Evolutionary conservation across 1,140 invertebrate species (phyloP).

Genomic region (Drepana arcuata): DNA sequence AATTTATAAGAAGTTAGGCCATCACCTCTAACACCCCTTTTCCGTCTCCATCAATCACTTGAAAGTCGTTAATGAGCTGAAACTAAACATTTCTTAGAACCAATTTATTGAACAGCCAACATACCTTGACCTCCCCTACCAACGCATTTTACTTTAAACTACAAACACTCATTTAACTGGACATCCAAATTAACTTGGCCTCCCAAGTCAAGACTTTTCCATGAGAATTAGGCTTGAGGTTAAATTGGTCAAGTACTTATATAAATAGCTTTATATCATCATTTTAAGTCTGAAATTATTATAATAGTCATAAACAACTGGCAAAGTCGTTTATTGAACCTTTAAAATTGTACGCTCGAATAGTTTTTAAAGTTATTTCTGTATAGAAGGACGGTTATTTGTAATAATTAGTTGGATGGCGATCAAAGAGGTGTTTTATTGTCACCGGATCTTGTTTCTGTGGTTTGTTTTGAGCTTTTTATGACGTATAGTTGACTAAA

Average conservation of each 20-base stretch:
- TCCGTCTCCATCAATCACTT: slow-evolving; percentile 41
- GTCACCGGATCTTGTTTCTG: slow-evolving; percentile 7
- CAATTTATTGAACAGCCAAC: slow-evolving; percentile 29
- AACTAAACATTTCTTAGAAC: slow-evolving; percentile 47
- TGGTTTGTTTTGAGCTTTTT: too few species aligned
- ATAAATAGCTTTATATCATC: slow-evolving; percentile 10
- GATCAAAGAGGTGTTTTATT: slow-evolving; percentile 24
- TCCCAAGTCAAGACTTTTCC: not conserved
- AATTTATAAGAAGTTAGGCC: too few species aligned
- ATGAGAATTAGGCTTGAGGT: not conserved
- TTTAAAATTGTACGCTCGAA: slow-evolving; percentile 47
- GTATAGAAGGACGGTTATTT: slow-evolving; percentile 22
- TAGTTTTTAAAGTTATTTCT: slow-evolving; percentile 32
- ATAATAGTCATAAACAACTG: slow-evolving; percentile 54
- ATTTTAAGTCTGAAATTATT: slow-evolving; percentile 46
- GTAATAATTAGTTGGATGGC: slow-evolving; percentile 26
- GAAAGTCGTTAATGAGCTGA: slow-evolving; percentile 47
- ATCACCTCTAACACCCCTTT: too few species aligned
- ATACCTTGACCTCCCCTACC: slow-evolving; percentile 21
- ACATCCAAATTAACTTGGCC: slow-evolving; percentile 18
- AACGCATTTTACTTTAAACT: slow-evolving; percentile 16
- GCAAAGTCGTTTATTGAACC: slow-evolving; percentile 41
- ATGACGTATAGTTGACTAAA: too few species aligned
- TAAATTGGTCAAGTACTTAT: slow-evolving; percentile 11
- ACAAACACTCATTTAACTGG: slow-evolving; percentile 21